Evolutionary conservation across 2,113 vertebrate genomes (phyloP).

Genomic region (Ramphastos sulfuratus): DNA sequence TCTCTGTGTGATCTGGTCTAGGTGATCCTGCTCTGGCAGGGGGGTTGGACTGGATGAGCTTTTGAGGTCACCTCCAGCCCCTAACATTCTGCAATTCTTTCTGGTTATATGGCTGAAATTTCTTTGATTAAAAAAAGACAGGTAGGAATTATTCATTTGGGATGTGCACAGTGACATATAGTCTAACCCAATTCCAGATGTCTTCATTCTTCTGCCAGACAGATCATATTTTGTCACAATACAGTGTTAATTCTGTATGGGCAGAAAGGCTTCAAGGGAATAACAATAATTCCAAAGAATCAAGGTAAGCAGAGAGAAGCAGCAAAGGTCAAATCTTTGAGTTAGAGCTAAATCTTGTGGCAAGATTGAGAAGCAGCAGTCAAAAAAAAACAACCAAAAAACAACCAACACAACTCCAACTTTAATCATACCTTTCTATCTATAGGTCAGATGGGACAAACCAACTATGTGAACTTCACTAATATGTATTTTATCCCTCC

Average conservation of each 20-base stretch:
- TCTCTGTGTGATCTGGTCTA: too few relatives aligned
- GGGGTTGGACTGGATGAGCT: too few relatives aligned
- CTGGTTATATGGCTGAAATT: neutral
- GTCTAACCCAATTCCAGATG: conserved; percentile 75
- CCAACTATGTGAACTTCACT: conserved; percentile 50
- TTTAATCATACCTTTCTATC: conserved; percentile 70
- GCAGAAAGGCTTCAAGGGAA: conserved; percentile 74
- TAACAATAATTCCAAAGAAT: conserved; percentile 79
- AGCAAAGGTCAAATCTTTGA: conserved; percentile 71
- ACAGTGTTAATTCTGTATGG: conserved; percentile 78
- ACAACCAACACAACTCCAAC: neutral
- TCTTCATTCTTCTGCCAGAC: conserved; percentile 77
- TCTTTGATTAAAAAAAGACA: neutral
- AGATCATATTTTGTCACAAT: conserved; percentile 80
- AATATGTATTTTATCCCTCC: conserved; percentile 61
- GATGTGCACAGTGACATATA: conserved; percentile 63
- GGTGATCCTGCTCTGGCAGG: too few relatives aligned
- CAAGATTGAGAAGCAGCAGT: conserved; percentile 58
- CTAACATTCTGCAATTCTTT: neutral
- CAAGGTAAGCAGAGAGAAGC: conserved; percentile 49
- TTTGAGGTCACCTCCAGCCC: too few relatives aligned
- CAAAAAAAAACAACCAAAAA: conserved; percentile 6
- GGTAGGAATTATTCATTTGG: conserved; percentile 22
- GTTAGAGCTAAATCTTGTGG: conserved; percentile 62
- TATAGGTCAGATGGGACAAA: conserved; percentile 66